phyloP scores from a whole-genome alignment of 2,113 vertebrate genomes.

The Cephalopterus ornatus region DNA sequence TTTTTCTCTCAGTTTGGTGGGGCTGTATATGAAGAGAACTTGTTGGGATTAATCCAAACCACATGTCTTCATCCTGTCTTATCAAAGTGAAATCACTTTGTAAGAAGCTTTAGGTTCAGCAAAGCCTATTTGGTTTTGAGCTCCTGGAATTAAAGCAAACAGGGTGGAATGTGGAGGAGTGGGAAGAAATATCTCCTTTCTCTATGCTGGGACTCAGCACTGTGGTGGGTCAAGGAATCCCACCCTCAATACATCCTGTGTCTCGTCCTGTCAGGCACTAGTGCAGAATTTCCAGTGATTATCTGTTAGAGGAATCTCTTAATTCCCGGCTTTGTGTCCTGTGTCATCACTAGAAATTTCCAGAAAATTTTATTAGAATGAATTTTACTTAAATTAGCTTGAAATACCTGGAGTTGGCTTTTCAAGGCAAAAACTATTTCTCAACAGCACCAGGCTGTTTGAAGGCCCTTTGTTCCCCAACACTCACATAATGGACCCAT shows the following conservation, averaged over 20 bases:
- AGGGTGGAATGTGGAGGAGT: neutral
- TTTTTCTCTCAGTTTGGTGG: neutral
- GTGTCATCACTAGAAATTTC: neutral
- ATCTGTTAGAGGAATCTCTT: neutral
- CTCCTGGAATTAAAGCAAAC: neutral
- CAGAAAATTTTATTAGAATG: neutral
- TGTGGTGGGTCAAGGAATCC: neutral
- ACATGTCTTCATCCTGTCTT: neutral
- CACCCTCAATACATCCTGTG: neutral
- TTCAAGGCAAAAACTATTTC: neutral
- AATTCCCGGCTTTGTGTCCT: neutral
- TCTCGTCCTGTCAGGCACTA: neutral
- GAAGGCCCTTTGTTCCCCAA: neutral
- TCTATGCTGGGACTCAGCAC: neutral
- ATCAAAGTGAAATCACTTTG: neutral
- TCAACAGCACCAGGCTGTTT: neutral
- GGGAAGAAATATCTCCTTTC: neutral
- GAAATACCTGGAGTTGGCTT: neutral
- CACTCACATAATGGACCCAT: neutral
- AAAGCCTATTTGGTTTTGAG: neutral
- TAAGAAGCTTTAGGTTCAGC: neutral
- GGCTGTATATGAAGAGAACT: neutral
- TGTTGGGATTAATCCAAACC: constrained; percentile 19
- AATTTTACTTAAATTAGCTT: neutral
- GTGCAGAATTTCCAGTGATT: neutral